These are phyloP conservation scores for Hormiphora californensis DNA, from an alignment of 37 sponge, comb jelly and placozoan genomes.

Conservation along the genomic window DNA sequence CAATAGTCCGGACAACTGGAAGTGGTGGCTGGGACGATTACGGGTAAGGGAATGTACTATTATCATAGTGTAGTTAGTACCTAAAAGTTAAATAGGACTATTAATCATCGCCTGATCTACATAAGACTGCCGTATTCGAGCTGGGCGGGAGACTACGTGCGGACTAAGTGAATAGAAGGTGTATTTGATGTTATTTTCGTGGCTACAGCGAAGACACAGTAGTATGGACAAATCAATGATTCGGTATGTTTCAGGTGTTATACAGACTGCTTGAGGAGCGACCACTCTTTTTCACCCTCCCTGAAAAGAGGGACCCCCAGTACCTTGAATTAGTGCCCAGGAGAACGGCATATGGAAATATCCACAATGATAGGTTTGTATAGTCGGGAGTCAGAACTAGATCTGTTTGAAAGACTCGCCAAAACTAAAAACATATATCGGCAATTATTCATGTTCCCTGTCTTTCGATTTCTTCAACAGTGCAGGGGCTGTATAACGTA, in stretches of 20 bases:
- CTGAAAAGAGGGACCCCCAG: conserved; percentile 36
- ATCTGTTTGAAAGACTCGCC: no score
- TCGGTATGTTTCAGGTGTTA: conserved; percentile 8
- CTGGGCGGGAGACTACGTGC: no score
- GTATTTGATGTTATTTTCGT: no score
- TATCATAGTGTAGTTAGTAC: no score
- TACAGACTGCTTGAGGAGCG: conserved; percentile 6
- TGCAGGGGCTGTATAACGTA: background rate
- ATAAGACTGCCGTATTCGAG: no score
- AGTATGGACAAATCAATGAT: no score
- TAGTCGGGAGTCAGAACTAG: no score
- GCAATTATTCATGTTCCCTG: background rate
- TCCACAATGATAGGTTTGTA: conserved; percentile 11
- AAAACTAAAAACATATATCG: no score
- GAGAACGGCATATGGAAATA: background rate
- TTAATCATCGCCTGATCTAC: no score
- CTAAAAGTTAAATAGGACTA: no score
- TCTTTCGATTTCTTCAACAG: background rate
- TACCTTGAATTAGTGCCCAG: background rate
- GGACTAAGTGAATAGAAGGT: no score
- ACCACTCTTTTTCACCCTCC: conserved; percentile 39
- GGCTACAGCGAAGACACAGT: no score
- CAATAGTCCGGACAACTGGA: conserved; percentile 29
- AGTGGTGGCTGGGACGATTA: conserved; percentile 47
- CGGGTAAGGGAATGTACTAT: background rate